Evolutionary conservation across 2,888 invertebrate genomes (phyloP), one percentile per base, ranked within the genome.

Genomic region (Pheosia gnoma): DNA sequence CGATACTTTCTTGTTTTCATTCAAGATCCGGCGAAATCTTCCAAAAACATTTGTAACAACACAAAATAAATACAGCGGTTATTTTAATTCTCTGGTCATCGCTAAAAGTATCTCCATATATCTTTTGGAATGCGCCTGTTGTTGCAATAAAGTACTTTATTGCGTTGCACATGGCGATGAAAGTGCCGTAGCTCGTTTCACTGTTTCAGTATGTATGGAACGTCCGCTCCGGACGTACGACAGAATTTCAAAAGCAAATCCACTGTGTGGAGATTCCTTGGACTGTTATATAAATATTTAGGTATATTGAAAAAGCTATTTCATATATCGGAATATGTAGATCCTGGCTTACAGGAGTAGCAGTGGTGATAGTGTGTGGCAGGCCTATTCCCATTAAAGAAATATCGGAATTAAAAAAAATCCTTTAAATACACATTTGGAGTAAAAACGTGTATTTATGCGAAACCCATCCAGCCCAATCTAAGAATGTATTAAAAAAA

Each of bases 161-260:
- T 7, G 3, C 9, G 5, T 58, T 52, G 52, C 4, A 0, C 51
- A 65, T 67, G 58, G 62, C 57, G 37, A 59, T 62, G 5, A 59
- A 59, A 53, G 43, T 57, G 43, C 56, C 63, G 49, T 43, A 36
- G 51, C 65, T 68, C 63, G 65, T 70, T 72, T 63, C 49, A 52
- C 65, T 66, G 37, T 57, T 70, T 72, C 66, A 76, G 72, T 73
- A 85, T 80, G 79, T 72, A 60, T 65, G 82, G 84, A 81, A 86
- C 79, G 82, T 85, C 88, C 85, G 87, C 65, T 81, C 81, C 84
- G 86, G 86, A 85, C 77, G 72, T 77, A 62, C 66, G 67, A 70
- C 68, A 72, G 70, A 70, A 75, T 74, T 75, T 71, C 65, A 74
- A 73, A 73, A 68, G 65, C 61, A 61, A 69, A 66, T 71, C 61